Evolutionary conservation across 2,797 vertebrate species (phyloP), one percentile per base, ranked within the genome.

Genomic region (Etheostoma nigrum): DNA sequence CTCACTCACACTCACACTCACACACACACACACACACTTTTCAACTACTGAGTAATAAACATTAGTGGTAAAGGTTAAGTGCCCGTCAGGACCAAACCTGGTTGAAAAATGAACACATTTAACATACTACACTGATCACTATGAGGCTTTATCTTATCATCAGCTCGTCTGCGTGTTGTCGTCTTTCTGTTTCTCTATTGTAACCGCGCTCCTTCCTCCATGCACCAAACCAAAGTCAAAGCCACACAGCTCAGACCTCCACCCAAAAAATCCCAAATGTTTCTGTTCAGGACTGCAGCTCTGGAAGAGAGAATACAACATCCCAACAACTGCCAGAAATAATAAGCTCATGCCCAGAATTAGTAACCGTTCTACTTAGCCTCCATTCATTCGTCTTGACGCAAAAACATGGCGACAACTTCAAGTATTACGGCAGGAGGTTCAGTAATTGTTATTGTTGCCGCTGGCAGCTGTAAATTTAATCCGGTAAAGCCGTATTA

Each of bases 351-450:
- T 16, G 33, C 33, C 25, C 40, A 23, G 54, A 76, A 40, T 48
- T 44, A 62, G 45, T 54, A 67, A 25, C 19, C 18, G 49, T 3
- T 14, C 51, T 30, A 21, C 51, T 36, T 52, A 7, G 30, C 40
- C 68, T 59, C 67, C 30, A 19, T 36, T 68, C 54, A 61, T 78
- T 70, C 49, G 67, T 75, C 71, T 78, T 49, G 74, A 72, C 49
- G 70, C 60, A 74, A 14, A 85, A 71, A 72, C 63, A 69, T 49
- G 42, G 58, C 23, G 78, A 81, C 80, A 85, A 63, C 55, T 48
- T 75, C 60, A 74, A 74, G 63, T 71, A 52, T 55, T 30, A 4
- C 55, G 6, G 52, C 45, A 72, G 57, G 67, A 65, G 74, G 23
- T 48, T 58, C 27, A 4, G 25, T n/a, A 8, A 18, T 4, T 62